A percentile compares a stretch with the other conserved stretches of the same genome.
Conservation (phyloP, 2,888 invertebrate genomes). For the Eucera pruinosa region DNA sequence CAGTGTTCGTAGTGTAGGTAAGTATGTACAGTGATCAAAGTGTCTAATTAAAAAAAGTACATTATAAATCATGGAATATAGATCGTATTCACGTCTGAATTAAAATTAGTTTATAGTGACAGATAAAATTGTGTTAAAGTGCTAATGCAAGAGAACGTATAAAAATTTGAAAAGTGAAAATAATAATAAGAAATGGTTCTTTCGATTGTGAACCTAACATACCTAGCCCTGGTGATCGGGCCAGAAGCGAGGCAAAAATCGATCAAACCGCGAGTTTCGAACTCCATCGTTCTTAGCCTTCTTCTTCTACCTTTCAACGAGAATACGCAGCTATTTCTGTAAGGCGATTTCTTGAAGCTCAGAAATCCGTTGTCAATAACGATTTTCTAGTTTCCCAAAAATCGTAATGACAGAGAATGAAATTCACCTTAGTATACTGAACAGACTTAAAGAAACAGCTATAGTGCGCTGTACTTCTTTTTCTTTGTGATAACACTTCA, state of each 20-base stretch:
- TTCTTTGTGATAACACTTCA: background rate
- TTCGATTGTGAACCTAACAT: constrained; percentile 55
- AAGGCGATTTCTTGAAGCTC: background rate
- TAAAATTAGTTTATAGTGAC: background rate
- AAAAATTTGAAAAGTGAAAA: background rate
- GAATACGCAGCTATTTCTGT: background rate
- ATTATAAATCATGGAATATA: too few relatives aligned
- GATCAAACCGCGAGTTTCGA: constrained; percentile 79
- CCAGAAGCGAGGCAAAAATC: constrained; percentile 76
- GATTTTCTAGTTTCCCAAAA: constrained; percentile 53
- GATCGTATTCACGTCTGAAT: too few relatives aligned
- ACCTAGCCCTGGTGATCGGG: constrained; percentile 78
- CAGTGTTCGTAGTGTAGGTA: too few relatives aligned
- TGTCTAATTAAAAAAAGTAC: too few relatives aligned
- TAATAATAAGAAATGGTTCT: background rate
- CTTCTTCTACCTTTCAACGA: background rate
- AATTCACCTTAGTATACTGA: background rate
- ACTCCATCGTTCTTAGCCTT: constrained; percentile 71
- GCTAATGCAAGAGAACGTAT: background rate
- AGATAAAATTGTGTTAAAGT: background rate
- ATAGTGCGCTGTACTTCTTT: background rate
- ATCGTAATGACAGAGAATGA: constrained; percentile 64
- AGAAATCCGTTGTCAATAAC: constrained; percentile 45
- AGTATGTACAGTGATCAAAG: too few relatives aligned
- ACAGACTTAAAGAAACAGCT: background rate